Conservation (phyloP, 2,888 invertebrate genomes). For the Yponomeuta sedellus region DNA sequence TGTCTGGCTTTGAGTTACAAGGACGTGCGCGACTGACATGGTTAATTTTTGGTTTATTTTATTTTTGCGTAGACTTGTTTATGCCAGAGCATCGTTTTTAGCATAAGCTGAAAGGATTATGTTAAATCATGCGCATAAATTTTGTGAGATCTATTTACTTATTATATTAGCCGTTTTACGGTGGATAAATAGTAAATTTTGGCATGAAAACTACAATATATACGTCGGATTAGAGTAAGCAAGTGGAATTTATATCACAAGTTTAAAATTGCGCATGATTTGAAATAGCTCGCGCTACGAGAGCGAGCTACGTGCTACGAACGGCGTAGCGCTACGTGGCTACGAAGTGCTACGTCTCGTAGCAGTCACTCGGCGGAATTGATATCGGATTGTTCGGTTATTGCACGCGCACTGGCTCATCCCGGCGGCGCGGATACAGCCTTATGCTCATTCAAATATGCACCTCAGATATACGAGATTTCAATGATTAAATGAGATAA, state of each 20-base stretch:
- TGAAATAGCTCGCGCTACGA: not conserved
- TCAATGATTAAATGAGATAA: too few species aligned
- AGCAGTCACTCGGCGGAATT: not conserved
- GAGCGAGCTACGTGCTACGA: not conserved
- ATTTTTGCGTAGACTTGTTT: not conserved
- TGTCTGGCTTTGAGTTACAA: not conserved
- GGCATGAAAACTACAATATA: not conserved
- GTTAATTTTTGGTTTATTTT: slow-evolving; percentile 2
- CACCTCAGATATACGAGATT: too few species aligned
- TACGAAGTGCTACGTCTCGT: not conserved
- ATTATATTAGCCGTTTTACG: not conserved
- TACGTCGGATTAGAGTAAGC: not conserved
- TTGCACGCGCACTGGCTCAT: not conserved
- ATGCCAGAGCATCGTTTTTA: not conserved
- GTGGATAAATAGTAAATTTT: not conserved
- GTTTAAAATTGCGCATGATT: not conserved
- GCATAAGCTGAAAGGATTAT: not conserved
- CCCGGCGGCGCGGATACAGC: not conserved
- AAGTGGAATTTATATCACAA: not conserved
- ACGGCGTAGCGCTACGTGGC: not conserved
- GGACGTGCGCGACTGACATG: not conserved
- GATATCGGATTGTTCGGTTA: not conserved
- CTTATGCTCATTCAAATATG: too few species aligned
- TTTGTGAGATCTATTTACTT: not conserved
- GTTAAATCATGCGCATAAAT: not conserved